Conservation (phyloP, 2,113 vertebrate species). For the Periophthalmus modestus region DNA sequence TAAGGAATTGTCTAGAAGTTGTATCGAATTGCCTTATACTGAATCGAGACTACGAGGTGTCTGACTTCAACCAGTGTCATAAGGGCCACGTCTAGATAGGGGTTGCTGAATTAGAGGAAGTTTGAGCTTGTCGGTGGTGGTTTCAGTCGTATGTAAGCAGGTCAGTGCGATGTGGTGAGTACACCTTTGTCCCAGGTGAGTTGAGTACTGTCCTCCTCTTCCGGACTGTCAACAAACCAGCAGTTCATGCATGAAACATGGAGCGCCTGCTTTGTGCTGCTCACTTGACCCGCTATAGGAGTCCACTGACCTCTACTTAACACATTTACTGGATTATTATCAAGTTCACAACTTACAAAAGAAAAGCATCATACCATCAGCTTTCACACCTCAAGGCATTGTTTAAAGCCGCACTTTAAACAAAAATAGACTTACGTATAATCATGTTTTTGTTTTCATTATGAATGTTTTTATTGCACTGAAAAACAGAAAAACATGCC, state of each 20-base stretch:
- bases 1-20: constrained; percentile 4
- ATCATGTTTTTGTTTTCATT: too few species aligned
- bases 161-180: constrained; percentile 54
- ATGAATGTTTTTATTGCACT: too few species aligned
- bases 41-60: background rate
- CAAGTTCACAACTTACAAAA: background rate
- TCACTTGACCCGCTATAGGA: constrained; percentile 19
- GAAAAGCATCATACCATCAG: background rate
- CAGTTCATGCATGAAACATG: constrained; percentile 52
- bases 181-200: constrained; percentile 33
- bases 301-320: constrained; percentile 19
- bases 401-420: too few species aligned
- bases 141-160: constrained; percentile 40
- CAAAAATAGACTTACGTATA: too few species aligned
- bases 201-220: constrained; percentile 17
- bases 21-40: background rate
- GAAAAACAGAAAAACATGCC: too few species aligned
- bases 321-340: background rate
- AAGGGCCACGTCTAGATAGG: constrained; percentile 1
- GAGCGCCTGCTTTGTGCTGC: constrained; percentile 13
- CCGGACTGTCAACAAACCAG: constrained; percentile 33
- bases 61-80: background rate
- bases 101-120: constrained; percentile 47
- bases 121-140: constrained; percentile 18
- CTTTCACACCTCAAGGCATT: too few species aligned